Conservation (phyloP, 2,797 vertebrate genomes). For the Nothura maculosa region DNA sequence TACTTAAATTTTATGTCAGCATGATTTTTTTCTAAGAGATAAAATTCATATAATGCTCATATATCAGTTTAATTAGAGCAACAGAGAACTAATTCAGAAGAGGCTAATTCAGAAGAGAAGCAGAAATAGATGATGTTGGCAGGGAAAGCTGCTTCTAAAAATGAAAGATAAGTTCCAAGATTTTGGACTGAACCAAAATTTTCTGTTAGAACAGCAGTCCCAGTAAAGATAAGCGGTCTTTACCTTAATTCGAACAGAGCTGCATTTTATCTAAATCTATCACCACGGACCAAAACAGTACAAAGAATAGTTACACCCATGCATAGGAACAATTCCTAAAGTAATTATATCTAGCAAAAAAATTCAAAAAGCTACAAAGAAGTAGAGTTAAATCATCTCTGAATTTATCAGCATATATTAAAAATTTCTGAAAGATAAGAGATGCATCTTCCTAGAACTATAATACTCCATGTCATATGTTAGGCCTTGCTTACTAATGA, state of each 20-base stretch:
- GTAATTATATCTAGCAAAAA: not conserved
- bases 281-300: not conserved
- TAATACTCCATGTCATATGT: conserved; percentile 9
- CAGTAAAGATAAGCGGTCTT: not conserved
- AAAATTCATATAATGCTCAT: not conserved
- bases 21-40: not conserved
- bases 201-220: not conserved
- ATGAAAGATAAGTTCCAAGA: not conserved
- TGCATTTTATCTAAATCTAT: not conserved
- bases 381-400: not conserved
- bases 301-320: conserved; percentile 6
- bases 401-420: not conserved
- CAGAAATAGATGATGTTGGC: not conserved
- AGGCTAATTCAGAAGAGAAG: not conserved
- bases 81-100: not conserved
- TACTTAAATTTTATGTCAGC: not conserved
- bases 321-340: not conserved
- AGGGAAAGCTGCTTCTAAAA: conserved; percentile 8
- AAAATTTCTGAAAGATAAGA: conserved; percentile 42
- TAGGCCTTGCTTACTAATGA: conserved; percentile 6
- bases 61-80: not conserved
- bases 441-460: not conserved
- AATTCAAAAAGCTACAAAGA: conserved; percentile 26
- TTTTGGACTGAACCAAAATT: not conserved
- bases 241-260: conserved; percentile 1